phyloP scores from a whole-genome alignment of 1,140 invertebrate species.

The Adelges cooleyi region DNA sequence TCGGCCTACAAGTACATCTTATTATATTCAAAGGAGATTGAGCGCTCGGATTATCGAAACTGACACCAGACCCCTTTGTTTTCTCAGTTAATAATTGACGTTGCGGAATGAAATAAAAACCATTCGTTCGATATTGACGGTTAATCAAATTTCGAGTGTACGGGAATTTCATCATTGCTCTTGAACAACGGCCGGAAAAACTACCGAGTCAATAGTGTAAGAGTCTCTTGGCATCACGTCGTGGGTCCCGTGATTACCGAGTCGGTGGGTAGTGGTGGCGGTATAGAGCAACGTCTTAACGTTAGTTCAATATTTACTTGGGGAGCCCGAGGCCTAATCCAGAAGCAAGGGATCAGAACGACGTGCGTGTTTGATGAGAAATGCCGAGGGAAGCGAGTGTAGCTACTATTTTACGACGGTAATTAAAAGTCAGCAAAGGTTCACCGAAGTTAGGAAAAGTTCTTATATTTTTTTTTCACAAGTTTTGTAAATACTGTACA shows the following conservation, averaged over 20 bases:
- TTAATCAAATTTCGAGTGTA: conserved; percentile 12
- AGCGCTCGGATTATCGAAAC: not conserved
- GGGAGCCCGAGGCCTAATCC: conserved; percentile 23
- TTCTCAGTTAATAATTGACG: not conserved
- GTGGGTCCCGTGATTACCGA: conserved; percentile 12
- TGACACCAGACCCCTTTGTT: not conserved
- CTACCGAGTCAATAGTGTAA: conserved; percentile 22
- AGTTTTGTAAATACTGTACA: not conserved
- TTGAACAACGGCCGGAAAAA: not conserved
- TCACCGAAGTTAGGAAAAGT: not conserved
- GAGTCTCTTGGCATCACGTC: not conserved
- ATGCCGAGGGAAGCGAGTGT: not conserved
- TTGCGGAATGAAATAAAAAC: not conserved
- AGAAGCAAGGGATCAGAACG: conserved; percentile 18
- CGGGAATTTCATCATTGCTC: conserved; percentile 1
- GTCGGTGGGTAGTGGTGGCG: not conserved
- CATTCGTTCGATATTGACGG: conserved; percentile 3
- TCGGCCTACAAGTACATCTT: not conserved
- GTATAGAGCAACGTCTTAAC: conserved; percentile 21
- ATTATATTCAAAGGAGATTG: conserved; percentile 13
- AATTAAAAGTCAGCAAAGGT: conserved; percentile 29
- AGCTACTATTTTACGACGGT: conserved; percentile 14
- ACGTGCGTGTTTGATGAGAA: conserved; percentile 27
- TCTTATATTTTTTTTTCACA: not conserved
- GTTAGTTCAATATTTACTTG: conserved; percentile 23